Base-by-base conservation (phyloP, 2,797 vertebrate genomes). In the Clamator glandarius region DNA sequence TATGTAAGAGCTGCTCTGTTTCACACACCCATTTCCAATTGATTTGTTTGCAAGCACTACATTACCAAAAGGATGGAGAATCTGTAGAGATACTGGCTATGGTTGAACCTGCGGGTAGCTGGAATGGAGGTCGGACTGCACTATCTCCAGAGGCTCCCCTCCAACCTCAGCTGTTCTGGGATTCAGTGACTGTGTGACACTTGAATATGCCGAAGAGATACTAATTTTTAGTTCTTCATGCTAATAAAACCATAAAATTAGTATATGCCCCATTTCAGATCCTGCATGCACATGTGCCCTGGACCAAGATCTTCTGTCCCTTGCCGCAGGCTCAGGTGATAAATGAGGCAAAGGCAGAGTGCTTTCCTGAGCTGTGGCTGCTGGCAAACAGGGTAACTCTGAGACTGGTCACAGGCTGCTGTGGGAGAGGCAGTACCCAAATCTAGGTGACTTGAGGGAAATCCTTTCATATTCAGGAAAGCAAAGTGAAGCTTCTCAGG, bases 101-200 rank as follows among this genome's bases (percentile, higher is more conserved):
- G n/a, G 31, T 23, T 83, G 55, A 51, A 16, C 10, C n/a, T 51
- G 19, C 31, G 59, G 28, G 16, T 25, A 76, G 35, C 50, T 42
- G 35, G 12, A 11, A 11, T 2, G 1, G 48, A 25, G 42, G 19
- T 1, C 69, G 50, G 18, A 42, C 36, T 33, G 24, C 14, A 64
- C 5, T 26, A 29, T 33, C 17, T 58, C n/a, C 80, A 41, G 26
- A 48, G 5, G 31, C 7, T n/a, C 42, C 13, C 48, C 42, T 62
- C 29, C 25, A 46, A 19, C 12, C 8, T 70, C 23, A 70, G 23
- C 9, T 20, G 6, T 59, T 68, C 29, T 23, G n/a, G 5, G 26
- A 67, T 31, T 58, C 0, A 0, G 16, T 64, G 58, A 58, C 7
- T 11, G 2, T 67, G 17, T 28, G 46, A 52, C 14, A 11, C n/a